Evolutionary conservation across 2,797 vertebrate genomes (phyloP).

Genomic region (Sardinella longiceps): DNA sequence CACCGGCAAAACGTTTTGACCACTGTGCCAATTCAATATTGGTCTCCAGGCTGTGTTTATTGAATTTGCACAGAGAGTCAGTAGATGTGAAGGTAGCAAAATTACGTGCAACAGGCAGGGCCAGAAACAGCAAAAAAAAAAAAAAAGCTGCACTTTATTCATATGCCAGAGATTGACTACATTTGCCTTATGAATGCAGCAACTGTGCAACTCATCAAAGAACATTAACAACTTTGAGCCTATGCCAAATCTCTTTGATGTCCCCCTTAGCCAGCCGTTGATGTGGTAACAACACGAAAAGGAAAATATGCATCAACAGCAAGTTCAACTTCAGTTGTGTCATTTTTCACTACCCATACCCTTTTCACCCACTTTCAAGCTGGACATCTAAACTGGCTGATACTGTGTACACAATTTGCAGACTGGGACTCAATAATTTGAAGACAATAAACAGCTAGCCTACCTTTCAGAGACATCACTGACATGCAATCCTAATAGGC

Average conservation of each 20-base stretch:
- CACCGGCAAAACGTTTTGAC: slow-evolving; percentile 28
- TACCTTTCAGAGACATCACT: slow-evolving; percentile 42
- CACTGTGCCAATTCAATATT: slow-evolving; percentile 19
- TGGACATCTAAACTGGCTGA: background rate
- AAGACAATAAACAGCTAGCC: background rate
- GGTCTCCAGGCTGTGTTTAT: slow-evolving; percentile 1
- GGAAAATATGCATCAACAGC: background rate
- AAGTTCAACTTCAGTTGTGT: background rate
- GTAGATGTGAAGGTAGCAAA: slow-evolving; percentile 17
- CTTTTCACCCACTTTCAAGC: background rate
- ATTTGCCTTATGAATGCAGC: slow-evolving; percentile 46
- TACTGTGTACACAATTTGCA: background rate
- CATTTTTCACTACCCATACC: slow-evolving; percentile 4
- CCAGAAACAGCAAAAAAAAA: slow-evolving; percentile 22
- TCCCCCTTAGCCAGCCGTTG: slow-evolving; percentile 41
- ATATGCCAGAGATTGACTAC: slow-evolving; percentile 44
- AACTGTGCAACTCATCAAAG: slow-evolving; percentile 48
- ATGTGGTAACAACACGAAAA: background rate
- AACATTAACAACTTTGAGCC: slow-evolving; percentile 25
- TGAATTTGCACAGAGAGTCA: background rate
- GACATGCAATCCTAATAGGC: slow-evolving; percentile 66
- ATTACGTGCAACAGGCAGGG: background rate
- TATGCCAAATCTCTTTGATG: slow-evolving; percentile 44
- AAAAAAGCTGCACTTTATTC: slow-evolving; percentile 44
- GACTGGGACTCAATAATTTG: background rate